Conservation (phyloP, 2,113 vertebrate species). For the Pandion haliaetus region DNA sequence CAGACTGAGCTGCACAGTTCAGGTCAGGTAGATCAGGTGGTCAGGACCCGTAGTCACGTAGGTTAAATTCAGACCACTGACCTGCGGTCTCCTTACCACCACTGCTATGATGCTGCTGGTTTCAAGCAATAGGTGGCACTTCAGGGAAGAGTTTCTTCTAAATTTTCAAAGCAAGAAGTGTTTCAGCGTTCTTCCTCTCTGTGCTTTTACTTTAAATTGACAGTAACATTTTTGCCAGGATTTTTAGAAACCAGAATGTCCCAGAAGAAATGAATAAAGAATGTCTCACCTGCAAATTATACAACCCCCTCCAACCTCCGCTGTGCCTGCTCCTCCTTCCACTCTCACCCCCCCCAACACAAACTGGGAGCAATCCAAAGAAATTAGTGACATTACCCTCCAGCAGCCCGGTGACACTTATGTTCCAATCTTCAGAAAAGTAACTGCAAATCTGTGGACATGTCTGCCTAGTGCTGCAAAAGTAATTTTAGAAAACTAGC, state of each 20-base stretch:
- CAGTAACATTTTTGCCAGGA: background rate
- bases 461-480: background rate
- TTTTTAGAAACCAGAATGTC: background rate
- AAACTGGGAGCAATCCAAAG: slow-evolving; percentile 15
- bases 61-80: background rate
- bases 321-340: background rate
- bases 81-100: background rate
- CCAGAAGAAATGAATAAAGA: background rate
- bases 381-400: slow-evolving; percentile 31
- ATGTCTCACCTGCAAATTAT: background rate
- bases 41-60: fast-evolving
- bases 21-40: background rate
- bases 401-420: background rate
- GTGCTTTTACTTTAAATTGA: background rate
- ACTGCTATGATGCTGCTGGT: background rate
- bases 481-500: slow-evolving; percentile 8
- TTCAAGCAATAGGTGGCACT: background rate
- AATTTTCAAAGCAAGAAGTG: background rate
- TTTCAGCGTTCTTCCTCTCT: background rate
- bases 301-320: background rate
- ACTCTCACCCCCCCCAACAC: background rate
- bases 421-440: background rate
- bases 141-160: background rate
- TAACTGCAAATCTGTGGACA: background rate
- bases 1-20: background rate